Conservation (phyloP, 2,113 vertebrate species). For the Antechinus flavipes region DNA sequence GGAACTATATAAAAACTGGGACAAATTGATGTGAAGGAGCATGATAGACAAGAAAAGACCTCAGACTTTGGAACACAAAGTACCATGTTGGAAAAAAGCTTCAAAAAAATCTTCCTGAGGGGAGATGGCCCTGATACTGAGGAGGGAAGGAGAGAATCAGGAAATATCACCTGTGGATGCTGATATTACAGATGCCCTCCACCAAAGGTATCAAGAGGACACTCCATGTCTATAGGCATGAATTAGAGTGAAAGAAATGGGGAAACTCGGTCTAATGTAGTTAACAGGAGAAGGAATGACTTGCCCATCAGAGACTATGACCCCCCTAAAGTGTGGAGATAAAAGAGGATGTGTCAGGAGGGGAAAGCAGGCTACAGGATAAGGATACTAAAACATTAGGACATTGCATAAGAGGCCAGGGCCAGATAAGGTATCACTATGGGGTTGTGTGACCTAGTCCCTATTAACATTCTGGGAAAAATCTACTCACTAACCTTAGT, state of each 20-base stretch:
- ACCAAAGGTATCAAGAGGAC: not conserved
- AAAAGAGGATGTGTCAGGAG: not conserved
- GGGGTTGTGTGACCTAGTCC: not conserved
- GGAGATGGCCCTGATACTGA: not conserved
- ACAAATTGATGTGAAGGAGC: not conserved
- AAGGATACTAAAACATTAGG: not conserved
- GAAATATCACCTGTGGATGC: not conserved
- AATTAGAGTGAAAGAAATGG: not conserved
- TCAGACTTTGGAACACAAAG: not conserved
- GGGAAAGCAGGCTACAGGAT: not conserved
- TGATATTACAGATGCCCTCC: not conserved
- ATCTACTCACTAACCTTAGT: not conserved
- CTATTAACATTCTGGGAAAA: not conserved
- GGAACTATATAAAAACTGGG: not conserved
- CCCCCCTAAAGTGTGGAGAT: not conserved
- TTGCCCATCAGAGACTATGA: not conserved
- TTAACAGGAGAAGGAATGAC: not conserved
- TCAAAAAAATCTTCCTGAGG: not conserved
- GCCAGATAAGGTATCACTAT: not conserved
- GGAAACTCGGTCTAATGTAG: not conserved
- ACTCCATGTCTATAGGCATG: not conserved
- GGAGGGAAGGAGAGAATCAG: not conserved
- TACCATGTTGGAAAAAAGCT: not conserved
- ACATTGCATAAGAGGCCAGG: not conserved
- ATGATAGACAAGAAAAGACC: not conserved